These are phyloP conservation scores for Troides oblongomaculatus DNA, from an alignment of 2,888 invertebrate genomes.

Conservation along the genomic window DNA sequence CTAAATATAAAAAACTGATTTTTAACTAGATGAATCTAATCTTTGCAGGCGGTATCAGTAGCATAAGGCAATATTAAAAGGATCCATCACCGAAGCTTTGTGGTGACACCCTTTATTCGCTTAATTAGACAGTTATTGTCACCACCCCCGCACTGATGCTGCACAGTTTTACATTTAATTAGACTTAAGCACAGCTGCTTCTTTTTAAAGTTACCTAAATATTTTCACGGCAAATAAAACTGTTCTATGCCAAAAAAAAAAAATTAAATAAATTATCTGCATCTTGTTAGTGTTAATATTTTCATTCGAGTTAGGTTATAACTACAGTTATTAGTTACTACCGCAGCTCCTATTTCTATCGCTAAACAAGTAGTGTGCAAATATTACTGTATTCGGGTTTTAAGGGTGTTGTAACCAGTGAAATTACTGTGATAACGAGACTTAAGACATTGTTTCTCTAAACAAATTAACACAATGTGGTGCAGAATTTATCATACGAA, in stretches of 20 bases:
- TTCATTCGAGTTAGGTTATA: too few species aligned
- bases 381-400: too few species aligned
- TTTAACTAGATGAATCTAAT: conserved; percentile 33
- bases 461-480: too few species aligned
- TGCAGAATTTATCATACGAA: too few species aligned
- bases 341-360: too few species aligned
- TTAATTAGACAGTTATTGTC: conserved; percentile 77
- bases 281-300: too few species aligned
- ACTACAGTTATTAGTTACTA: too few species aligned
- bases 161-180: conserved; percentile 58
- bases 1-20: conserved; percentile 6
- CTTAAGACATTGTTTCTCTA: too few species aligned
- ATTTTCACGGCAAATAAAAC: background rate
- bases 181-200: conserved; percentile 45
- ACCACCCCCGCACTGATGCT: conserved; percentile 41
- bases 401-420: too few species aligned
- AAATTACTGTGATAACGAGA: too few species aligned
- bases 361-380: too few species aligned
- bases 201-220: conserved; percentile 3
- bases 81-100: conserved; percentile 77
- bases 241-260: background rate
- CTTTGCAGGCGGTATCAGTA: conserved; percentile 46
- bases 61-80: conserved; percentile 64
- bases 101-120: conserved; percentile 72
- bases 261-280: background rate